Evolutionary conservation across 2,113 vertebrate species (phyloP), one percentile per base, ranked within the genome.

Genomic region (Planiliza haematocheilus): DNA sequence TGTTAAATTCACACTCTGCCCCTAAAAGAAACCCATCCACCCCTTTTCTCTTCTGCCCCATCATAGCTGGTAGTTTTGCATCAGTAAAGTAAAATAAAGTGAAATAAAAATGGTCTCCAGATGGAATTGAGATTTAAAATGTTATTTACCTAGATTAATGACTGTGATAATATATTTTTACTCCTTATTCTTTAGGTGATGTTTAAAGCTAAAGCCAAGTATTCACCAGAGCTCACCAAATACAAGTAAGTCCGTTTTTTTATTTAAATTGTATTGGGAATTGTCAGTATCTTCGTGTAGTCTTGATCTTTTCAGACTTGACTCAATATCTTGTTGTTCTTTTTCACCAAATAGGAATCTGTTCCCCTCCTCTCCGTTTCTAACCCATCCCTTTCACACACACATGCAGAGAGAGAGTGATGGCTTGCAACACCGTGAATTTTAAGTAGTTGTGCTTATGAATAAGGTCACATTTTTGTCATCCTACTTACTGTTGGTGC

Each of bases 191-290:
- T 60, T 43, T 79, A 99, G 97, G 95, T 99, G 74, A 96, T 99
- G 90, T 97, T 96, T 92, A 99, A 98, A 95, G 96, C 94, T 17
- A 95, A 94, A 92, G 92, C 97, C 57, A 97, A 97, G 91, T 98
- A 97, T 91, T 97, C 96, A 58, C 95, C 96, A 66, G 97, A 98
- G 79, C 96, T 97, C 93, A 96, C 95, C 92, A 98, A 96, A 93
- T 97, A 97, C 94, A 98, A 95, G 97, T 99, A 94, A 96, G 77
- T 82, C 17, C 45, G 48, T 18, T 12, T 11, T 38, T 30, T 30
- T 5, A 30, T 30, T 30, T 30, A 30, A 30, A 30, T 5, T 30
- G 24, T 5, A 30, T 5, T 30, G 24, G 2, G 2, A 45, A n/a
- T 8, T 45, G 43, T 45, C 16, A 7, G 5, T n/a, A 45, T n/a